Percentiles rank a stretch among this genome's conserved stretches.
Conservation (phyloP, 2,113 vertebrate species). For the Eudyptes chrysolophus region DNA sequence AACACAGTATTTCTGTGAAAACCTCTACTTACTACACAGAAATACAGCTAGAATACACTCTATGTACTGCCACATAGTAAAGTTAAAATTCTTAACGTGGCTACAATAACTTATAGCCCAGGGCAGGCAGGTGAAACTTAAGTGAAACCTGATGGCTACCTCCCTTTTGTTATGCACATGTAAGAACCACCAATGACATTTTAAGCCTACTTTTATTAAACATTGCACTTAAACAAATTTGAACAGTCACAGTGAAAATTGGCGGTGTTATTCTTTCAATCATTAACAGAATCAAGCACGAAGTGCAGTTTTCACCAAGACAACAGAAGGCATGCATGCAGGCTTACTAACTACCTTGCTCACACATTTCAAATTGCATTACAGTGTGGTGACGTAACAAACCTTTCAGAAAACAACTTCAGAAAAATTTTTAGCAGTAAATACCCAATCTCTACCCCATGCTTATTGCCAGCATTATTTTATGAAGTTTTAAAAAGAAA, state of each 20-base stretch:
- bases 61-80: neutral
- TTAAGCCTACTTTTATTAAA: neutral
- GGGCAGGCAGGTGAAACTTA: neutral
- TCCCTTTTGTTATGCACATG: accelerated
- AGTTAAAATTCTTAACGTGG: neutral
- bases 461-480: neutral
- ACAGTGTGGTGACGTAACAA: neutral
- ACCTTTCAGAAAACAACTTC: neutral
- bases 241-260: neutral
- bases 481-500: neutral
- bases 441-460: neutral
- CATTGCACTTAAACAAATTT: neutral
- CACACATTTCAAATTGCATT: neutral
- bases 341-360: neutral
- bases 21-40: neutral
- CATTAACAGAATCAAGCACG: neutral
- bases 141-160: neutral
- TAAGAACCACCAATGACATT: neutral
- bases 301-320: neutral
- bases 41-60: neutral
- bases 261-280: neutral
- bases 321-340: neutral
- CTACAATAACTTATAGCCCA: neutral
- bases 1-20: neutral
- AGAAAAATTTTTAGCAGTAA: neutral